Evolutionary conservation across 2,113 vertebrate genomes (phyloP).

Genomic region (Epinephelus cyanopodus): DNA sequence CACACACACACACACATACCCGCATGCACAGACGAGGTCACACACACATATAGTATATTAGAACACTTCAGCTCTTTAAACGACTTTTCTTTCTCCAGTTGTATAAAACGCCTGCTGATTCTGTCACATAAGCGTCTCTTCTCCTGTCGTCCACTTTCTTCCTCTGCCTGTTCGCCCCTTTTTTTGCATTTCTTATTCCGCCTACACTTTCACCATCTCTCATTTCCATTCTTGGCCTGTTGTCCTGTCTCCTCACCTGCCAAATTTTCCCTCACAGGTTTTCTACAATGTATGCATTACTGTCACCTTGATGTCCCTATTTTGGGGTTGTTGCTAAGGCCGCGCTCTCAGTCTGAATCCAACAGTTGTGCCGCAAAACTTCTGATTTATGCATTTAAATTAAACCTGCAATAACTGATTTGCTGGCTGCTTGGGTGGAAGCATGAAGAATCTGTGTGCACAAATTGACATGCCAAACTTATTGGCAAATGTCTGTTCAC

Average conservation of each 20-base stretch:
- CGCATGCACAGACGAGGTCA: conserved; percentile 25
- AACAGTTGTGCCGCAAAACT: conserved; percentile 10
- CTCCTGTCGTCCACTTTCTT: conserved; percentile 25
- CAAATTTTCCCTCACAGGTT: conserved; percentile 37
- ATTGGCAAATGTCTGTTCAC: neutral
- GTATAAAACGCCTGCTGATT: conserved; percentile 24
- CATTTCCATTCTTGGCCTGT: conserved; percentile 58
- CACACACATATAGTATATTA: conserved; percentile 25
- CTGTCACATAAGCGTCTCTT: conserved; percentile 32
- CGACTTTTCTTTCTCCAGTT: conserved; percentile 40
- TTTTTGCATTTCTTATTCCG: conserved; percentile 32
- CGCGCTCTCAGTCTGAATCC: neutral
- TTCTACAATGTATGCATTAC: conserved; percentile 32
- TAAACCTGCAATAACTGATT: neutral
- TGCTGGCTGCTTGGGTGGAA: neutral
- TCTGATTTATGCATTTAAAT: conserved; percentile 15
- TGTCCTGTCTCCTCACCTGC: conserved; percentile 53
- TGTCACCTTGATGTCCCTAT: conserved; percentile 53
- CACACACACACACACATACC: conserved; percentile 3
- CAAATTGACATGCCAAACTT: neutral
- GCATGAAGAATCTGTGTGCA: neutral
- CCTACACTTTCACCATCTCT: conserved; percentile 29
- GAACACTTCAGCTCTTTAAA: conserved; percentile 38
- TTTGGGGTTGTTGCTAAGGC: conserved; percentile 18
- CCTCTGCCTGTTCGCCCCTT: neutral